These are phyloP conservation scores for Epistrophe eligans DNA, from an alignment of 2,888 invertebrate genomes.

Conservation along the genomic window DNA sequence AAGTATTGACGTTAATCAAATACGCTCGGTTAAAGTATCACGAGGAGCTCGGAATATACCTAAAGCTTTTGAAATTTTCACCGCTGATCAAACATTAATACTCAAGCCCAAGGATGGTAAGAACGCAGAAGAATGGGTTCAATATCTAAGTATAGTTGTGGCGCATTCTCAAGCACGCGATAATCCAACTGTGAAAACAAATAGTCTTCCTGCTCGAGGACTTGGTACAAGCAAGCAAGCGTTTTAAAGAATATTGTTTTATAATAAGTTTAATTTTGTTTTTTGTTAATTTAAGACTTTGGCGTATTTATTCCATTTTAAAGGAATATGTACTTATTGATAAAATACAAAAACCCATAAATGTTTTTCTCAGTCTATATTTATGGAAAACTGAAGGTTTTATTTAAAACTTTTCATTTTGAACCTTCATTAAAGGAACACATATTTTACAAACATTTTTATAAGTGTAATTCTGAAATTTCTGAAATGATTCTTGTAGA, in stretches of 20 bases:
- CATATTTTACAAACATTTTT: no score
- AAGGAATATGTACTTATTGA: conserved; percentile 24
- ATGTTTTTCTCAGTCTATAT: not conserved
- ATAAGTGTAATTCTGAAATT: no score
- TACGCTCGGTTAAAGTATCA: conserved; percentile 96
- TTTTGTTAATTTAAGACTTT: conserved; percentile 45
- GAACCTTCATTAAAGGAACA: no score
- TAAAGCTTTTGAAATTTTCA: conserved; percentile 98
- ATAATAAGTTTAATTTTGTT: conserved; percentile 39
- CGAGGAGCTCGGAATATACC: conserved; percentile 96
- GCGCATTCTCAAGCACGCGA: conserved; percentile 87
- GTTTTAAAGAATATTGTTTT: conserved; percentile 77
- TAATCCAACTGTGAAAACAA: conserved; percentile 83
- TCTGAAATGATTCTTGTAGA: no score
- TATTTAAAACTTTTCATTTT: no score
- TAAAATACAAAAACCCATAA: not conserved
- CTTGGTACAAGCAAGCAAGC: conserved; percentile 83
- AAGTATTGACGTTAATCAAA: conserved; percentile 95
- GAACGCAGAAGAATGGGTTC: conserved; percentile 98
- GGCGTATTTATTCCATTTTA: conserved; percentile 54
- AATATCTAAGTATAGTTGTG: conserved; percentile 96
- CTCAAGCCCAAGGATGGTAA: conserved; percentile 97
- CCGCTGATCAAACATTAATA: conserved; percentile 95
- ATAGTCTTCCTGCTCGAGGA: conserved; percentile 84
- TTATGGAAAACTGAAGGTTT: no score